These are phyloP conservation scores for Ischnura elegans DNA, from an alignment of 2,888 invertebrate species.

Conservation along the genomic window DNA sequence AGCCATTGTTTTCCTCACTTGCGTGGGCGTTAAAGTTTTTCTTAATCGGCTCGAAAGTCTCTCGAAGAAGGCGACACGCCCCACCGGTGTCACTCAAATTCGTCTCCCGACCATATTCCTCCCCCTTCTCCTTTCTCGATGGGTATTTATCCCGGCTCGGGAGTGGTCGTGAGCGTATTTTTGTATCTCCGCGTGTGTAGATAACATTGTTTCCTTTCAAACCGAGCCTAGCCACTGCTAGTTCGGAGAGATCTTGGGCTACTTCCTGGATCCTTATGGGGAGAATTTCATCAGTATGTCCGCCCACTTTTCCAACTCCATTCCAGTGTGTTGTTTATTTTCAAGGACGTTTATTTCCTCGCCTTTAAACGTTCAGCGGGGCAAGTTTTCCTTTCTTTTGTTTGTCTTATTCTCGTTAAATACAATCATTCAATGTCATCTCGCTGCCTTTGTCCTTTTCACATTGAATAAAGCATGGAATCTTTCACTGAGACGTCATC, in stretches of 20 bases:
- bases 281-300: background rate
- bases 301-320: background rate
- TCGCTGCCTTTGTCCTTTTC: background rate
- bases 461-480: background rate
- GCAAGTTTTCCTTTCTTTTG: background rate
- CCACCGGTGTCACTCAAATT: background rate
- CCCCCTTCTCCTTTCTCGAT: background rate
- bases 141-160: background rate
- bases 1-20: background rate
- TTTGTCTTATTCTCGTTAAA: background rate
- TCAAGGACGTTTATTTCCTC: conserved; percentile 26
- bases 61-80: background rate
- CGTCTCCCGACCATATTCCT: background rate
- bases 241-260: background rate
- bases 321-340: background rate
- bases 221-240: background rate
- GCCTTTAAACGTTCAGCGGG: background rate
- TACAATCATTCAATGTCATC: background rate
- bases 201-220: background rate
- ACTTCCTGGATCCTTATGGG: conserved; percentile 18
- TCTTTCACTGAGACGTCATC: background rate
- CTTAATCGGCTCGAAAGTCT: background rate
- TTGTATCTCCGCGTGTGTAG: background rate
- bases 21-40: background rate
- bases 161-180: background rate